phyloP scores from a whole-genome alignment of 2,888 invertebrate genomes.

The Euproctis similis region DNA sequence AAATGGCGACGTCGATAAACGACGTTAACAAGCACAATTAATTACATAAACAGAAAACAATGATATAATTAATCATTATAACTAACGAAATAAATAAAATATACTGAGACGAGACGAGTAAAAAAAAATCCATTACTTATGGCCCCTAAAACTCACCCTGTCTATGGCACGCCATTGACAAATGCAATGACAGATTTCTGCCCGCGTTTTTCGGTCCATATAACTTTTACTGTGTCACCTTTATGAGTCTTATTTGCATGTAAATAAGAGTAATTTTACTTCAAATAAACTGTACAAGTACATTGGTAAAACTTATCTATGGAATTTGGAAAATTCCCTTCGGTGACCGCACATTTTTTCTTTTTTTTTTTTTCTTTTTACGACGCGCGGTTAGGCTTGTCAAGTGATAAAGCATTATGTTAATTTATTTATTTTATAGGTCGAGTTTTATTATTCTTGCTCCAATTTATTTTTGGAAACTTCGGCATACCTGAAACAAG shows the following conservation, averaged over 20 bases:
- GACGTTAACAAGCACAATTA: background rate
- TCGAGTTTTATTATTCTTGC: conserved; percentile 3
- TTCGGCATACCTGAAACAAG: conserved; percentile 20
- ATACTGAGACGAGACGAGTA: conserved; percentile 6
- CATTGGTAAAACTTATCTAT: conserved; percentile 20
- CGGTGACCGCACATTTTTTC: conserved; percentile 26
- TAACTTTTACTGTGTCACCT: conserved; percentile 7
- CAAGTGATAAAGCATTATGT: conserved; percentile 11
- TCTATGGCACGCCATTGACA: conserved; percentile 31
- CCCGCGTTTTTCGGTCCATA: conserved; percentile 17
- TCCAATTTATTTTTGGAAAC: conserved; percentile 1
- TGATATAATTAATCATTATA: conserved; percentile 4
- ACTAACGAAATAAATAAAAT: conserved; percentile 17
- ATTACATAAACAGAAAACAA: background rate
- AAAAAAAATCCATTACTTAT: conserved; percentile 20
- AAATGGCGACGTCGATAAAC: no score
- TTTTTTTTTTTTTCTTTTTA: conserved; percentile 18
- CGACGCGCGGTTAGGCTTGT: conserved; percentile 20
- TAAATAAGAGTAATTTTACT: conserved; percentile 12
- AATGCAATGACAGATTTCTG: conserved; percentile 38
- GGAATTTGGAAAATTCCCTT: conserved; percentile 31
- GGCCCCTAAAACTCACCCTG: conserved; percentile 27
- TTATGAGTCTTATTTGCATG: conserved; percentile 6
- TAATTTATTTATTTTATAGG: conserved; percentile 16
- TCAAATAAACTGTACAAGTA: no score